A percentile compares a stretch with the other conserved stretches of the same genome.
These are phyloP conservation scores for Pseudomyrmex cubaensis DNA, from an alignment of 1,140 invertebrate species.

Conservation along the genomic window DNA sequence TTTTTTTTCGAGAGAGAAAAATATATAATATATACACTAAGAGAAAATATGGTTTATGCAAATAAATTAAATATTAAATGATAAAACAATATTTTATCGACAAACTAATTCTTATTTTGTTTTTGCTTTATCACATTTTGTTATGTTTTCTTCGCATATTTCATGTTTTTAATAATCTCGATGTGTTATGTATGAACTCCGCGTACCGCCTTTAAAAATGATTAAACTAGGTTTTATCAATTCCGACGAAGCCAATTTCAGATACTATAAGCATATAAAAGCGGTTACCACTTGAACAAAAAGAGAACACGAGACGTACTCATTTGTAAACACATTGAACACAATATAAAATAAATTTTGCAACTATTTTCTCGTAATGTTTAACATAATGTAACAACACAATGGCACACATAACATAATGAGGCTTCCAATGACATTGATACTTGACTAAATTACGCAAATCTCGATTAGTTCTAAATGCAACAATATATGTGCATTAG, in stretches of 20 bases:
- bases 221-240: constrained; percentile 27
- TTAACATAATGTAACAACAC: constrained; percentile 45
- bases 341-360: constrained; percentile 29
- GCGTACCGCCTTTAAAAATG: constrained; percentile 33
- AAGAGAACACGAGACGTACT: constrained; percentile 16
- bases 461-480: constrained; percentile 28
- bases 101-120: background rate
- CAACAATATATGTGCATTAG: constrained; percentile 29
- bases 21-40: background rate
- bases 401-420: constrained; percentile 50
- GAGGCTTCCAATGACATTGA: constrained; percentile 33
- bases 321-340: constrained; percentile 31
- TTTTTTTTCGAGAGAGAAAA: background rate
- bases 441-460: constrained; percentile 23
- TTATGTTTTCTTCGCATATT: background rate
- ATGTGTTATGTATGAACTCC: constrained; percentile 26
- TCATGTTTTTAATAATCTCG: constrained; percentile 6
- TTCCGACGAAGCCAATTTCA: constrained; percentile 51
- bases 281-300: constrained; percentile 32
- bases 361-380: constrained; percentile 36
- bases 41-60: constrained; percentile 8
- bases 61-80: constrained; percentile 14
- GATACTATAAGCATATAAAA: constrained; percentile 58
- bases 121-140: background rate
- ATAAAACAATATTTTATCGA: constrained; percentile 2